Evolutionary conservation across 2,888 invertebrate species (phyloP).

Genomic region (Nephrotoma appendiculata): DNA sequence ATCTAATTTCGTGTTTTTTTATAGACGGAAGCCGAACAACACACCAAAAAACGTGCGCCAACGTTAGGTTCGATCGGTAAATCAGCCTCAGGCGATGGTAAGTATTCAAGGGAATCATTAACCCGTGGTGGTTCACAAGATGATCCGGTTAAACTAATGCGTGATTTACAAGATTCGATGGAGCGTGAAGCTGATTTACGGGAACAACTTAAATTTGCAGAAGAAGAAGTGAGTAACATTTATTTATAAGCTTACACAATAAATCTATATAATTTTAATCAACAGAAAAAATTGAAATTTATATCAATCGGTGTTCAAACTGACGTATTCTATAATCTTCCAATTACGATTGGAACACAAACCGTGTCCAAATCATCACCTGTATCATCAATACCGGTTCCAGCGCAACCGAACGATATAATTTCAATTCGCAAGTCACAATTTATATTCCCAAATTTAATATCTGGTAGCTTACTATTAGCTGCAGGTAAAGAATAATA

Average conservation of each 20-base stretch:
- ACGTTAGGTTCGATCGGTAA: slow-evolving; percentile 40
- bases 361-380: background rate
- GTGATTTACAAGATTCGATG: slow-evolving; percentile 80
- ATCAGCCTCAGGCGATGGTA: slow-evolving; percentile 44
- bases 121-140: slow-evolving; percentile 68
- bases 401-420: background rate
- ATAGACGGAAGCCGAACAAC: slow-evolving; percentile 3
- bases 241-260: background rate
- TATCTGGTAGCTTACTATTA: slow-evolving; percentile 12
- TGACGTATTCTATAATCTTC: slow-evolving; percentile 16
- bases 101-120: slow-evolving; percentile 57
- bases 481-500: slow-evolving; percentile 11
- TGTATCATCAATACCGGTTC: background rate
- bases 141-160: slow-evolving; percentile 63
- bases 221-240: slow-evolving; percentile 59
- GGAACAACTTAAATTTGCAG: slow-evolving; percentile 83
- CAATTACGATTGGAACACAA: background rate
- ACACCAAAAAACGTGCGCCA: slow-evolving; percentile 38
- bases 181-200: slow-evolving; percentile 88
- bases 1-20: background rate
- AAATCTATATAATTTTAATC: background rate
- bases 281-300: background rate
- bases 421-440: slow-evolving; percentile 3
- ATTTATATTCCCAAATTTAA: slow-evolving; percentile 13
- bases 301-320: slow-evolving; percentile 23